Evolutionary conservation across 2,888 invertebrate genomes (phyloP).

Genomic region (Campoplex capitator): DNA sequence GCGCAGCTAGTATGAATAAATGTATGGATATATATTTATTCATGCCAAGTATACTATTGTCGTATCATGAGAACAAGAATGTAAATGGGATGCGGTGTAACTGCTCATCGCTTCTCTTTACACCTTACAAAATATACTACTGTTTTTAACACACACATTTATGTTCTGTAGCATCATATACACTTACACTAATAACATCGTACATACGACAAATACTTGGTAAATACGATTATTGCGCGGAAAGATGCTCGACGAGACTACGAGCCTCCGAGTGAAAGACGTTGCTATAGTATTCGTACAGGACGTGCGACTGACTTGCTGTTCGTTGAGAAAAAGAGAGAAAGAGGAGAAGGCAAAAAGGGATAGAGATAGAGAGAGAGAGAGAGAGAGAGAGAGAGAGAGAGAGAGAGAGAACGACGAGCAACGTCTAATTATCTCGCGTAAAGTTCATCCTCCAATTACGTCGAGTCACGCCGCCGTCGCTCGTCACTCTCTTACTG

Average conservation of each 20-base stretch:
- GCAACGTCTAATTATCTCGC: constrained; percentile 78
- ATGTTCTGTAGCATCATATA: constrained; percentile 2
- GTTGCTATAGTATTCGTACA: constrained; percentile 29
- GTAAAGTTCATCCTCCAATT: constrained; percentile 78
- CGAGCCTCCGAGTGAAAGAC: constrained; percentile 48
- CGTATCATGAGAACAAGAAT: constrained; percentile 47
- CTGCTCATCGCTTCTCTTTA: constrained; percentile 49
- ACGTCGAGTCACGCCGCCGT: constrained; percentile 74
- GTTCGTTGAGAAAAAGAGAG: not conserved
- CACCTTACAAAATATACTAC: constrained; percentile 53
- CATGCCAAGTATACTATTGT: constrained; percentile 13
- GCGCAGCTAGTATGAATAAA: not conserved
- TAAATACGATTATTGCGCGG: constrained; percentile 48
- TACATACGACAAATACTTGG: constrained; percentile 56
- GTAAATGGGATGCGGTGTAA: constrained; percentile 57
- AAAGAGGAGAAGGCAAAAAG: too few species aligned
- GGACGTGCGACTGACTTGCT: constrained; percentile 17
- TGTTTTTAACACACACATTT: constrained; percentile 7
- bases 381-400: constrained; percentile 26
- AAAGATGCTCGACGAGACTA: constrained; percentile 52
- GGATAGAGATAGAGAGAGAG: not conserved
- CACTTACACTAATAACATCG: constrained; percentile 9
- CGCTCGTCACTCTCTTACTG: constrained; percentile 63
- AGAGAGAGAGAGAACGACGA: constrained; percentile 31
- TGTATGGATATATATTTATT: not conserved